A percentile compares a stretch with the other conserved stretches of the same genome.
Conservation (phyloP, 2,888 invertebrate species). For the Serripes groenlandicus region DNA sequence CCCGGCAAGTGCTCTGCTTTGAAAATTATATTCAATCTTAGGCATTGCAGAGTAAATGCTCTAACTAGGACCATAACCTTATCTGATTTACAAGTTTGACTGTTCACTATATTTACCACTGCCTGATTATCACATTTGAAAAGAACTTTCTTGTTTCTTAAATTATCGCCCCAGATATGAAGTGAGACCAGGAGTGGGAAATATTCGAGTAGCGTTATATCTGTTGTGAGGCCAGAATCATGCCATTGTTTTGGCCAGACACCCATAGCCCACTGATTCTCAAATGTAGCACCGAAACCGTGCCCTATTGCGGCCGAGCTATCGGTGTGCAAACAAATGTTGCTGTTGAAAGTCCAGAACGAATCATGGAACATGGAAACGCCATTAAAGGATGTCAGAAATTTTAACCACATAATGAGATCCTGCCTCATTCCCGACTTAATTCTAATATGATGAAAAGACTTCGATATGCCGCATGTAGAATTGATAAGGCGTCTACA, state of each 20-base stretch:
- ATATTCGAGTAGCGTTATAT: slow-evolving; percentile 39
- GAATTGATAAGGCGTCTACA: slow-evolving; percentile 38
- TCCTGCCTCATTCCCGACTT: slow-evolving; percentile 26
- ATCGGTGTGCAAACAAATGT: slow-evolving; percentile 41
- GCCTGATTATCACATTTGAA: slow-evolving; percentile 46
- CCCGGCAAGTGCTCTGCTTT: slow-evolving; percentile 33
- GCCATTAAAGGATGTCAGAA: slow-evolving; percentile 27
- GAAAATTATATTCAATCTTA: slow-evolving; percentile 30
- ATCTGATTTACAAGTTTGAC: slow-evolving; percentile 41
- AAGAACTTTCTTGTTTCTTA: slow-evolving; percentile 34
- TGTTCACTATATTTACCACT: slow-evolving; percentile 34
- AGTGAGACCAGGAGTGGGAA: slow-evolving; percentile 30
- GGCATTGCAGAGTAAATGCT: slow-evolving; percentile 30
- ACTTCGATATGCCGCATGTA: slow-evolving; percentile 44
- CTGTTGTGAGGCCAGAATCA: slow-evolving; percentile 20
- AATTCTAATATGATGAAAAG: slow-evolving; percentile 42
- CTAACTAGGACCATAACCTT: slow-evolving; percentile 32
- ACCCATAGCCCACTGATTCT: background rate
- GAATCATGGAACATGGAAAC: slow-evolving; percentile 36
- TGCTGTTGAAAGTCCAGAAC: slow-evolving; percentile 39
- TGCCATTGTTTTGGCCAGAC: slow-evolving; percentile 35
- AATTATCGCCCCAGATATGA: slow-evolving; percentile 28
- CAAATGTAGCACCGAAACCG: slow-evolving; percentile 42
- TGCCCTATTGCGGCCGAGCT: slow-evolving; percentile 31
- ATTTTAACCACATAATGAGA: slow-evolving; percentile 38